These are phyloP conservation scores for Amblyornis subalaris DNA, from an alignment of 2,113 vertebrate species.

Conservation along the genomic window DNA sequence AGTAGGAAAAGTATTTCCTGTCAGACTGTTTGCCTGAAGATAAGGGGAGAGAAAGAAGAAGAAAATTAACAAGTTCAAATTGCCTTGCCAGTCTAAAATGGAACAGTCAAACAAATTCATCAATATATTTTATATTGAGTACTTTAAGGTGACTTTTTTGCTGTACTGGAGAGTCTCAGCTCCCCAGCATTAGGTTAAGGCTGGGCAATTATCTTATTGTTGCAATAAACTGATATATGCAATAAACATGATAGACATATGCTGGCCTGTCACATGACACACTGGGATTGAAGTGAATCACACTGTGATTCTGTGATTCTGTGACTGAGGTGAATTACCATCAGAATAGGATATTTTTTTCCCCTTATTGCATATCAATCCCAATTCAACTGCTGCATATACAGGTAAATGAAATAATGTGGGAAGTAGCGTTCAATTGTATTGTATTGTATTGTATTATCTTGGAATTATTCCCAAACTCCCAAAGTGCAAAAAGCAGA, in stretches of 20 bases:
- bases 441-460: neutral
- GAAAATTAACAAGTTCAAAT: neutral
- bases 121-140: neutral
- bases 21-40: slow-evolving; percentile 33
- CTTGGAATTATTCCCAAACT: neutral
- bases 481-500: neutral
- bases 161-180: neutral
- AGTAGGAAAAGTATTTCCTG: slow-evolving; percentile 45
- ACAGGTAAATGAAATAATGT: neutral
- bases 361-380: neutral
- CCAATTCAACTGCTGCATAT: neutral
- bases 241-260: neutral
- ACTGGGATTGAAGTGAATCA: neutral
- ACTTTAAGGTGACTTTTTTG: neutral
- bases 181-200: neutral
- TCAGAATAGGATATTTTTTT: neutral
- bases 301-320: neutral
- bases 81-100: neutral
- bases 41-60: neutral
- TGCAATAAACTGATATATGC: neutral
- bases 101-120: neutral
- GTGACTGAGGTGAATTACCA: neutral
- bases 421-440: neutral
- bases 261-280: neutral
- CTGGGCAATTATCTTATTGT: neutral